These are phyloP conservation scores for Calliscelio sp. DNA, from an alignment of 2,888 invertebrate genomes.

Conservation along the genomic window DNA sequence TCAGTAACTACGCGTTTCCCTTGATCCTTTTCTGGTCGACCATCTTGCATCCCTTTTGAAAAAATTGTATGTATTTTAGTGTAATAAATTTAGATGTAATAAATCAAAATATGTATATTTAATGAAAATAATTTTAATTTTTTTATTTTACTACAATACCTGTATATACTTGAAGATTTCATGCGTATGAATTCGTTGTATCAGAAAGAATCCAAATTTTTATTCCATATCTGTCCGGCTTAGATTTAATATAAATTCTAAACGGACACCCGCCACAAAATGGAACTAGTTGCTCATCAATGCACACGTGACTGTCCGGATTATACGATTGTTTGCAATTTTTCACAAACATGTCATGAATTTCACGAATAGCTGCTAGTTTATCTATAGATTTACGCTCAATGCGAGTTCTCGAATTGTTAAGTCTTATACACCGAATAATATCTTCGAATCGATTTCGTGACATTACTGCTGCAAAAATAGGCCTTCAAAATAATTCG, in stretches of 20 bases:
- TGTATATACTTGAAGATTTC: constrained; percentile 65
- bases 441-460: constrained; percentile 67
- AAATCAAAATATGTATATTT: too few relatives aligned
- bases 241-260: constrained; percentile 35
- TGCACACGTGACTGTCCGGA: constrained; percentile 29
- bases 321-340: constrained; percentile 48
- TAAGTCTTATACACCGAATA: constrained; percentile 55
- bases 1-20: background rate
- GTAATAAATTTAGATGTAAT: too few relatives aligned
- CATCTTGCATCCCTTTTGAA: constrained; percentile 25
- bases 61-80: too few relatives aligned
- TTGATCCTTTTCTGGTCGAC: background rate
- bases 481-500: constrained; percentile 59
- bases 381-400: constrained; percentile 52
- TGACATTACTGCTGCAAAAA: constrained; percentile 54
- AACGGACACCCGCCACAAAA: constrained; percentile 57
- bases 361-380: constrained; percentile 56
- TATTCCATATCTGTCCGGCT: constrained; percentile 64
- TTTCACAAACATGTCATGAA: constrained; percentile 35
- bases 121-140: too few relatives aligned
- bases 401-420: constrained; percentile 50
- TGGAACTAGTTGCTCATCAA: constrained; percentile 60
- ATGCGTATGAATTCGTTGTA: constrained; percentile 46
- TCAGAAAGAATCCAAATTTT: constrained; percentile 61
- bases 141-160: too few relatives aligned